Base-by-base conservation (phyloP, 2,888 invertebrate genomes). In the Netelia melanura region DNA sequence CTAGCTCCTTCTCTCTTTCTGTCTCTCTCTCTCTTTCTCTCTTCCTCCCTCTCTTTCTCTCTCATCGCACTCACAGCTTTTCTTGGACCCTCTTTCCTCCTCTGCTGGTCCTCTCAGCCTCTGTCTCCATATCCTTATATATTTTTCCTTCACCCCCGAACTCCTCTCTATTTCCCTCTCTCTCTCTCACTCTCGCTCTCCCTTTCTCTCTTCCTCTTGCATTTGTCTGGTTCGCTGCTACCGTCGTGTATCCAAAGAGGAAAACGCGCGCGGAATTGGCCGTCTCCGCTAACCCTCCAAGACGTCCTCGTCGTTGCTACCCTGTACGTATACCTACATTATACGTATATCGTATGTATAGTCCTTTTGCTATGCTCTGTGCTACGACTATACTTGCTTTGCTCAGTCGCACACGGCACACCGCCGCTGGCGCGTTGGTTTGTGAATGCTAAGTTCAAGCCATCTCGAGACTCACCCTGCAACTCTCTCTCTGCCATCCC, bases 381-480 rank as follows among this genome's bases (percentile, higher is more conserved):
- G 65, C 38, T 56, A 80, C 44, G 79, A 76, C 62, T 61, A 43
- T 74, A 71, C 64, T 78, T 71, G 74, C 64, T 70, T 68, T 83
- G 70, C 68, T 72, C 72, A 74, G 68, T 77, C 82, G 68, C 74
- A 30, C 77, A 72, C 72, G 70, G 79, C 56, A 64, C 83, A 81
- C 82, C 87, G 61, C 84, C 86, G 88, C 78, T 86, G 84, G 87
- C 87, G 88, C 89, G 90, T 88, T 90, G 91, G 91, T 91, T 91
- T 89, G 90, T 90, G 92, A 91, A 92, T 91, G 90, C 91, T 91
- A 90, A 92, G 91, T 92, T 91, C 89, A 87, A 91, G 91, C 90
- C 91, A 90, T 91, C 90, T 91, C 88, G 74, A 77, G 54, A 30
- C 61, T 81, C 79, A 72, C 86, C 76, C 89, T 86, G 43, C 74